Conservation (phyloP, 2,113 vertebrate genomes). For the Rhynchomys soricoides region DNA sequence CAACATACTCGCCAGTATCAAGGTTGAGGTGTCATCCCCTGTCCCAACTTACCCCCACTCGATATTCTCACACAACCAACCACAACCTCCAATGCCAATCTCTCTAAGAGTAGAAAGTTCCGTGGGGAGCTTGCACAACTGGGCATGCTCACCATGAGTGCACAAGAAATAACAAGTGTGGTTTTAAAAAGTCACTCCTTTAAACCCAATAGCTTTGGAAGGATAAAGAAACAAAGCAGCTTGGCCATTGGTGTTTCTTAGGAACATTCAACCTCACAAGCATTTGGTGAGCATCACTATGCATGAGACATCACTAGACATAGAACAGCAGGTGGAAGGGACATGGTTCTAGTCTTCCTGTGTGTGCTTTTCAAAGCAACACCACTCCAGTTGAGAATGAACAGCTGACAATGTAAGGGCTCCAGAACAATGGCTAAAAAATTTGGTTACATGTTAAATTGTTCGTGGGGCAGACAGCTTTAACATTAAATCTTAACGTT, state of each 20-base stretch:
- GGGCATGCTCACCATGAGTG: background rate
- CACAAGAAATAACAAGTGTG: background rate
- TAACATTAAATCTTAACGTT: background rate
- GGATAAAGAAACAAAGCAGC: background rate
- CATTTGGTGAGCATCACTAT: background rate
- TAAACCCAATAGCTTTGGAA: background rate
- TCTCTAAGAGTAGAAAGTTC: background rate
- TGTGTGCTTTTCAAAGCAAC: background rate
- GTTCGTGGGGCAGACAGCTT: background rate
- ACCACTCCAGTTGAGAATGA: background rate
- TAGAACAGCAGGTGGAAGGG: background rate
- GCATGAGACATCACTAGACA: background rate
- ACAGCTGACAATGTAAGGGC: background rate
- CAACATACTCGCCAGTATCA: background rate
- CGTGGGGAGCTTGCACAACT: background rate
- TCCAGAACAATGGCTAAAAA: background rate
- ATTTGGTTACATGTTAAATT: background rate
- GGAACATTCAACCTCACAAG: background rate
- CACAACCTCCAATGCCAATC: background rate
- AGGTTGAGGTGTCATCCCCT: background rate
- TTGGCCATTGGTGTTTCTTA: background rate
- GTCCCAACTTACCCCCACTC: background rate
- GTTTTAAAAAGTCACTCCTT: background rate
- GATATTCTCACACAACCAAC: background rate
- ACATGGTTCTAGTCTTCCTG: background rate